These are phyloP conservation scores for Pipistrellus nathusii DNA, from an alignment of 2,797 vertebrate genomes.

Conservation along the genomic window DNA sequence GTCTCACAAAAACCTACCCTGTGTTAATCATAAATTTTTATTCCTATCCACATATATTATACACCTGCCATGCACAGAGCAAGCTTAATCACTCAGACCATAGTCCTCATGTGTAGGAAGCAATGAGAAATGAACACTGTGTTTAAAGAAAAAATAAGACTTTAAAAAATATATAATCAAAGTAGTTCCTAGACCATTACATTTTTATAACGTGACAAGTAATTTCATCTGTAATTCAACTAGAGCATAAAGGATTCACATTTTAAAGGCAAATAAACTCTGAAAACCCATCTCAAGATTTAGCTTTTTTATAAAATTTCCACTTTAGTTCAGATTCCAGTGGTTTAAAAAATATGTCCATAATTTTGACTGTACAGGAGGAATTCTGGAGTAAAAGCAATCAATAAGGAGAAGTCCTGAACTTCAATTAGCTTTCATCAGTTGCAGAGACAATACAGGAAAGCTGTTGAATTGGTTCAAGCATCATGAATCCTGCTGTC, in stretches of 20 bases:
- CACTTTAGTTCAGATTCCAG: neutral
- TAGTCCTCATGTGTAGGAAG: neutral
- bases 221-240: neutral
- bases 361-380: neutral
- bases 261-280: constrained; percentile 17
- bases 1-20: constrained; percentile 6
- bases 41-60: constrained; percentile 41
- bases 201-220: constrained; percentile 33
- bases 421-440: constrained; percentile 4
- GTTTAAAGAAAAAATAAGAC: neutral
- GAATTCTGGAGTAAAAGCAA: neutral
- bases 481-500: neutral
- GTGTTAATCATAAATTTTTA: constrained; percentile 62
- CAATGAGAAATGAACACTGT: constrained; percentile 37
- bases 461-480: neutral
- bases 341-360: neutral
- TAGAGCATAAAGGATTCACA: neutral
- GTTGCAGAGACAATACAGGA: constrained; percentile 1
- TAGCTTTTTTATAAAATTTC: constrained; percentile 10
- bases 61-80: neutral
- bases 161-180: constrained; percentile 55
- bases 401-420: neutral
- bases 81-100: constrained; percentile 46
- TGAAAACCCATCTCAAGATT: constrained; percentile 8
- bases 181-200: constrained; percentile 53